Evolutionary conservation across 1,140 invertebrate genomes (phyloP).

Genomic region (Drosophila carrolli): DNA sequence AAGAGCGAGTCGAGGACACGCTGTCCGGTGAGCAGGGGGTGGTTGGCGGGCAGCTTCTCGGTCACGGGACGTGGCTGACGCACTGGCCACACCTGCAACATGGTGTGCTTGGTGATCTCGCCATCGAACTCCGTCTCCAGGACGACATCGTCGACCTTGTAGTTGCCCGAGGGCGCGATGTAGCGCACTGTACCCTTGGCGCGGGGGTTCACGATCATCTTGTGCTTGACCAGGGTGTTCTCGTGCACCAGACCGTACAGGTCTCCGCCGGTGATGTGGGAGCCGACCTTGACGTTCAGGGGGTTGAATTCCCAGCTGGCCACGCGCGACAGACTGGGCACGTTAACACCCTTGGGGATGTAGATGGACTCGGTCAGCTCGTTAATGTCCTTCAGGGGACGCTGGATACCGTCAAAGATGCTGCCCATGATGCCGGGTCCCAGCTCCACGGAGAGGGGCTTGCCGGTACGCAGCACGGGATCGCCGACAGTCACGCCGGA

Average conservation of each 20-base stretch:
- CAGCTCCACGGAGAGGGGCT: constrained; percentile 97
- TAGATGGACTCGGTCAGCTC: constrained; percentile 98
- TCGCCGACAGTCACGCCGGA: constrained; percentile 99
- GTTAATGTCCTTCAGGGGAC: constrained; percentile 98
- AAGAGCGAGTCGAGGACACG: constrained; percentile 99
- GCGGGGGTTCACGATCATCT: constrained; percentile 96
- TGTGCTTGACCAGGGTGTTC: constrained; percentile 99
- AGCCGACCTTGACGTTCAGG: constrained; percentile 94
- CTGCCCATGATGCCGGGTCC: constrained; percentile 88
- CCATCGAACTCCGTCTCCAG: constrained; percentile 99
- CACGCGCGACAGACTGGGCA: constrained; percentile 93
- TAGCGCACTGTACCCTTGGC: constrained; percentile 98
- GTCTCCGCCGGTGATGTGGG: constrained; percentile 99
- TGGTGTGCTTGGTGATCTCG: constrained; percentile 95
- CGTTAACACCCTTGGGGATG: constrained; percentile 99
- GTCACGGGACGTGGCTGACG: constrained; percentile 98
- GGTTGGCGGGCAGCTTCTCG: constrained; percentile 99
- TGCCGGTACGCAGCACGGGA: constrained; percentile 98
- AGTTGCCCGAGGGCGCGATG: constrained; percentile 96
- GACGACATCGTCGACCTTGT: constrained; percentile 97
- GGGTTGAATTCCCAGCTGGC: constrained; percentile 97
- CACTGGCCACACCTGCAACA: constrained; percentile 99
- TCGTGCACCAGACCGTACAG: constrained; percentile 98
- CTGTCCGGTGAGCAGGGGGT: constrained; percentile 99
- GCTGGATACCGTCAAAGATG: constrained; percentile 99